Conservation (phyloP, 2,797 vertebrate species). For the Hemibagrus guttatus region DNA sequence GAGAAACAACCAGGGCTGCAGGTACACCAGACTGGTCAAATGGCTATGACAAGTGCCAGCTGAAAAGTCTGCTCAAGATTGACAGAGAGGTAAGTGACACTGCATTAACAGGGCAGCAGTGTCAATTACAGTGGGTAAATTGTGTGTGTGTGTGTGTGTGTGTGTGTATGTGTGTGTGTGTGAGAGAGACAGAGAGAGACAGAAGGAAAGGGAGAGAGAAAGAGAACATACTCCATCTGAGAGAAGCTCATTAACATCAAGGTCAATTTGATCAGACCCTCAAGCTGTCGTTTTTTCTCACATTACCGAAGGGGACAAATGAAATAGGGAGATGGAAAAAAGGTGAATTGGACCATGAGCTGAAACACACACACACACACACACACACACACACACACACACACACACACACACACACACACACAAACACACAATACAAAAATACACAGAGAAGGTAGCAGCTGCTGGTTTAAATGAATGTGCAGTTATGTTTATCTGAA, state of each 20-base stretch:
- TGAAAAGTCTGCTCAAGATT: slow-evolving; percentile 65
- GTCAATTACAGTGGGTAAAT: slow-evolving; percentile 64
- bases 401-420: slow-evolving; percentile 30
- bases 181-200: background rate
- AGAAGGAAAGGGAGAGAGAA: slow-evolving; percentile 34
- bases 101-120: slow-evolving; percentile 58
- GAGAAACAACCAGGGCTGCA: slow-evolving; percentile 52
- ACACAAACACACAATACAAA: slow-evolving; percentile 38
- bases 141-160: slow-evolving; percentile 9
- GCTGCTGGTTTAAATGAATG: slow-evolving; percentile 64
- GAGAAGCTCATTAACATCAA: slow-evolving; percentile 77
- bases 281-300: slow-evolving; percentile 69
- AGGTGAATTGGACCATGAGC: slow-evolving; percentile 41
- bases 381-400: slow-evolving; percentile 29
- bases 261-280: slow-evolving; percentile 74
- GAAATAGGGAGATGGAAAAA: slow-evolving; percentile 42
- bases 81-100: slow-evolving; percentile 72
- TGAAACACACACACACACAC: slow-evolving; percentile 30
- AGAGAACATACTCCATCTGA: slow-evolving; percentile 61
- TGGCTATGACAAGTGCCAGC: slow-evolving; percentile 63
- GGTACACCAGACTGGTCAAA: slow-evolving; percentile 59
- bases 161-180: background rate
- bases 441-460: slow-evolving; percentile 59
- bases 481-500: slow-evolving; percentile 59
- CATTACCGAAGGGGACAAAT: slow-evolving; percentile 63